phyloP scores from a whole-genome alignment of 2,113 vertebrate species.

The Orycteropus afer region DNA sequence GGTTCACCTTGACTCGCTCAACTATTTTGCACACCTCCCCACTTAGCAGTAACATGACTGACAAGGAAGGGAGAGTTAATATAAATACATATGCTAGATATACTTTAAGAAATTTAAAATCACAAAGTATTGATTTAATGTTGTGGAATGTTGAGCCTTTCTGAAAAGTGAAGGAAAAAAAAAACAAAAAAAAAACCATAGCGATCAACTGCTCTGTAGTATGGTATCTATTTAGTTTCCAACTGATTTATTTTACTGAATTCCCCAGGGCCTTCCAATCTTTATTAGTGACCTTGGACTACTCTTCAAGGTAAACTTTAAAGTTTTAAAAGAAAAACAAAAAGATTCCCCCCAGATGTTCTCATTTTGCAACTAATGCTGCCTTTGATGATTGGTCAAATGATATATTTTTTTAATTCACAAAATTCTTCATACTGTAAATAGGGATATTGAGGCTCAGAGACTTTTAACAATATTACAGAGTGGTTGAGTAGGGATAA shows the following conservation, averaged over 20 bases:
- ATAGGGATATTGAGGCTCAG: not conserved
- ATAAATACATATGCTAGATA: not conserved
- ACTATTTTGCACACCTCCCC: not conserved
- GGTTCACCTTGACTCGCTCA: not conserved
- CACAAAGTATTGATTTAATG: not conserved
- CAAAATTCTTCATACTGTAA: not conserved
- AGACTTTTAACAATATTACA: too few species aligned
- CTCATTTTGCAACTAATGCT: not conserved
- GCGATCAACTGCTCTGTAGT: accelerated
- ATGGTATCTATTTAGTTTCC: not conserved
- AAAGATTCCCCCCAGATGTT: accelerated
- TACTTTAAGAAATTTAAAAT: not conserved
- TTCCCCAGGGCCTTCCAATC: not conserved
- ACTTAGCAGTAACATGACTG: not conserved
- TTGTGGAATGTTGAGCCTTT: not conserved
- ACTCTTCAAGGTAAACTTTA: not conserved
- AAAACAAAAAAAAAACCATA: not conserved
- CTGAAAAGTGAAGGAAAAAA: not conserved
- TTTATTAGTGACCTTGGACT: not conserved
- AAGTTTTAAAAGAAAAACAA: not conserved
- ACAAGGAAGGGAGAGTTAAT: not conserved
- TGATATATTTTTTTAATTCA: not conserved
- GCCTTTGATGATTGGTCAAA: not conserved
- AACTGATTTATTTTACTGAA: not conserved
- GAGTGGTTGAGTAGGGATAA: not conserved